These are phyloP conservation scores for Hypercompe scribonia DNA, from an alignment of 2,888 invertebrate species.

Conservation along the genomic window DNA sequence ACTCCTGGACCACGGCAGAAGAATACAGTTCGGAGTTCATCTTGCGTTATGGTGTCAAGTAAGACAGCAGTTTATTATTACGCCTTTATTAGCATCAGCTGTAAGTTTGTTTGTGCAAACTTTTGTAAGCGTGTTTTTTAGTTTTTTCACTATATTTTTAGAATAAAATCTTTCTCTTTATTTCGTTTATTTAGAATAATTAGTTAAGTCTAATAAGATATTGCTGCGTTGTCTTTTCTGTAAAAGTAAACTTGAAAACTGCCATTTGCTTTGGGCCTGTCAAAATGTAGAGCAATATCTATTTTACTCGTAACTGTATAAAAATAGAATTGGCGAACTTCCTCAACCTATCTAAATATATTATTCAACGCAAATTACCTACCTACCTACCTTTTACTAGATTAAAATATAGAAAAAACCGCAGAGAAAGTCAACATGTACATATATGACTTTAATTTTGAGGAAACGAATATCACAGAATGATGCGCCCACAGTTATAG, in stretches of 20 bases:
- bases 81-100: too few species aligned
- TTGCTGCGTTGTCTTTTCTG: not conserved
- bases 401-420: not conserved
- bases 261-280: not conserved
- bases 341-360: not conserved
- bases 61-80: conserved; percentile 38
- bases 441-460: too few species aligned
- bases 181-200: not conserved
- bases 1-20: conserved; percentile 92
- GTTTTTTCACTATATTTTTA: too few species aligned
- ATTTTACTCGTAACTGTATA: not conserved
- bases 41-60: conserved; percentile 89
- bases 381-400: too few species aligned
- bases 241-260: not conserved
- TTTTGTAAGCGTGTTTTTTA: too few species aligned
- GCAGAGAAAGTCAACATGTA: too few species aligned
- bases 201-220: not conserved
- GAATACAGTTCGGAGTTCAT: conserved; percentile 93
- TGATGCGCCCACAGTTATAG: too few species aligned
- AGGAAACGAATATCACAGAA: too few species aligned
- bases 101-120: too few species aligned
- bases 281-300: not conserved
- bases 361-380: not conserved
- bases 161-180: too few species aligned
- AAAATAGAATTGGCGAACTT: not conserved